These are phyloP conservation scores for Zonotrichia leucophrys DNA, from an alignment of 2,113 vertebrate genomes.

Conservation along the genomic window DNA sequence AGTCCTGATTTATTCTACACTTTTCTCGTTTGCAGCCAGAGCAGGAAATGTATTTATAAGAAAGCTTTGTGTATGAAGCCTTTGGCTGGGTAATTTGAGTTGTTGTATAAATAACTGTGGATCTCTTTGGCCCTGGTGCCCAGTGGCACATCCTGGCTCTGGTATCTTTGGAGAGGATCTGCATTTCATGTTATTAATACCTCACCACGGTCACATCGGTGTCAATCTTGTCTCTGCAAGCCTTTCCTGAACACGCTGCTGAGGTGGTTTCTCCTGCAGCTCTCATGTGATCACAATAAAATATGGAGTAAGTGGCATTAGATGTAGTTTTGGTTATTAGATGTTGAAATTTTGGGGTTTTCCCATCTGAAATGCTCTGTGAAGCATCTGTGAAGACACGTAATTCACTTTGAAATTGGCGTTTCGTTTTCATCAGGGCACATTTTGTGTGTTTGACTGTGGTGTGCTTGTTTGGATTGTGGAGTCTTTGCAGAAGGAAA, in stretches of 20 bases:
- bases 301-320: neutral
- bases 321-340: neutral
- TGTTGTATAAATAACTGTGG: constrained; percentile 4
- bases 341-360: neutral
- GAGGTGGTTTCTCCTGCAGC: neutral
- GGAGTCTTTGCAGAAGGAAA: neutral
- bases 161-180: neutral
- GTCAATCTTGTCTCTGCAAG: neutral
- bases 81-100: neutral
- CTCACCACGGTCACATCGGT: rapidly evolving
- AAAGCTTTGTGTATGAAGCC: rapidly evolving
- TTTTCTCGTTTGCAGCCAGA: neutral
- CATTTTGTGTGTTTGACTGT: rapidly evolving
- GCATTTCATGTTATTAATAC: neutral
- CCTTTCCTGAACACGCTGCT: neutral
- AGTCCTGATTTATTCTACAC: neutral
- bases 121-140: neutral
- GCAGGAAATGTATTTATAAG: neutral
- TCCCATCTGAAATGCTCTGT: neutral
- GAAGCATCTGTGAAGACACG: neutral
- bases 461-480: neutral
- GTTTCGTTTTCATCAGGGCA: neutral
- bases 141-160: neutral
- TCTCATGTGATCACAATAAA: neutral
- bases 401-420: neutral